Base-by-base conservation (phyloP, 2,113 vertebrate genomes). In the Psephotus haematonotus region DNA sequence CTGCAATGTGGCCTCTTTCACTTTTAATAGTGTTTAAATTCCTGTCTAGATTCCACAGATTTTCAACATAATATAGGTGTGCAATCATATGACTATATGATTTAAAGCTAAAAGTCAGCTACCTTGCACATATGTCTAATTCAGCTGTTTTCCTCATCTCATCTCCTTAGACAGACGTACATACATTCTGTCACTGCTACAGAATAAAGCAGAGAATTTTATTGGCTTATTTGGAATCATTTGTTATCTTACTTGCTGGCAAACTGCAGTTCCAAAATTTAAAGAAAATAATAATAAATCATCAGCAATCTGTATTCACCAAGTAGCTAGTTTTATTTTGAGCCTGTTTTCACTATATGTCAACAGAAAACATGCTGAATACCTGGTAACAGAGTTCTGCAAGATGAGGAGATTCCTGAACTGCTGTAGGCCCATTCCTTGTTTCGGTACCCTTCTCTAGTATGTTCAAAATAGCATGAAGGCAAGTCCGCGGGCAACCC, bases 351-450 rank as follows among this genome's bases (percentile, higher is more conserved):
- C 31, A 79, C 17, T 20, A n/a, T 10, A 20, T 10, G 22, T 9
- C n/a, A 65, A 75, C 33, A 81, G 82, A 64, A 92, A 84, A 70
- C 18, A 81, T 1, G 20, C 25, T 27, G 13, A 67, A 20, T 97
- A 99, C 99, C 99, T 99, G 99, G 96, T 99, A 99, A 97, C 99
- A 99, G 60, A 99, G 99, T 68, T 99, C 99, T 44, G 99, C 99
- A 65, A 99, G 98, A 77, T 99, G 99, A 57, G 99, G 99, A 16
- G 99, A 98, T 85, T 99, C 98, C 41, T 90, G 97, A 67, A 98
- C 99, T 41, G 99, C 98, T 23, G 97, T 96, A 5, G 99, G 99
- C 27, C 99, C 99, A 3, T 97, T 98, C 79, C 99, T 98, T 83
- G 98, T 98, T 91, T 99, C 98, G 0, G 98, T 99, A 53, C 99